Evolutionary conservation across 2,888 invertebrate genomes (phyloP).

Genomic region (Blomia tropicalis): DNA sequence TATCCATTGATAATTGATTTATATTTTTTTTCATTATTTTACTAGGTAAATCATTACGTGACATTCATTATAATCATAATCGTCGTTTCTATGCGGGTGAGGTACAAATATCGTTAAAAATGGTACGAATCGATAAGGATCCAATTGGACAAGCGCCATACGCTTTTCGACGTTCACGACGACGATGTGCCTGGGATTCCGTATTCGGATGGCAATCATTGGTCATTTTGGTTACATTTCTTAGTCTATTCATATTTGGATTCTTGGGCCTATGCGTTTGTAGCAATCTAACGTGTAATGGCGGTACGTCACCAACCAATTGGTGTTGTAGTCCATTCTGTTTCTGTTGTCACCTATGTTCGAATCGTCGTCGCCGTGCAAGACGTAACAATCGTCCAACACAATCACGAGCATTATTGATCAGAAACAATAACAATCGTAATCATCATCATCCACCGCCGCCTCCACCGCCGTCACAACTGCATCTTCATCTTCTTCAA

Average conservation of each 20-base stretch:
- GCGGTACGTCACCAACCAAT: not conserved
- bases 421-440: not conserved
- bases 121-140: slow-evolving; percentile 10
- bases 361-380: slow-evolving; percentile 13
- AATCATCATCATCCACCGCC: not conserved
- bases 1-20: not conserved
- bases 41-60: slow-evolving; percentile 12
- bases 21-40: not conserved
- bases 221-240: not conserved
- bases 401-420: not conserved
- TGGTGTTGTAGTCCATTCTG: not conserved
- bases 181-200: slow-evolving; percentile 3
- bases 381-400: no score
- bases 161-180: not conserved
- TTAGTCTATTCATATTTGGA: not conserved
- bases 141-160: slow-evolving; percentile 6
- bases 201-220: slow-evolving; percentile 6
- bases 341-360: slow-evolving; percentile 3
- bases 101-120: slow-evolving; percentile 7
- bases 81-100: slow-evolving; percentile 7
- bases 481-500: no score
- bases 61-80: slow-evolving; percentile 11
- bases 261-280: slow-evolving; percentile 12
- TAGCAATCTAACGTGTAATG: not conserved
- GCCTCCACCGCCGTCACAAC: not conserved